A percentile compares a stretch with the other conserved stretches of the same genome.
Evolutionary conservation across 2,797 vertebrate genomes (phyloP).

Genomic region (Rhynchonycteris naso): DNA sequence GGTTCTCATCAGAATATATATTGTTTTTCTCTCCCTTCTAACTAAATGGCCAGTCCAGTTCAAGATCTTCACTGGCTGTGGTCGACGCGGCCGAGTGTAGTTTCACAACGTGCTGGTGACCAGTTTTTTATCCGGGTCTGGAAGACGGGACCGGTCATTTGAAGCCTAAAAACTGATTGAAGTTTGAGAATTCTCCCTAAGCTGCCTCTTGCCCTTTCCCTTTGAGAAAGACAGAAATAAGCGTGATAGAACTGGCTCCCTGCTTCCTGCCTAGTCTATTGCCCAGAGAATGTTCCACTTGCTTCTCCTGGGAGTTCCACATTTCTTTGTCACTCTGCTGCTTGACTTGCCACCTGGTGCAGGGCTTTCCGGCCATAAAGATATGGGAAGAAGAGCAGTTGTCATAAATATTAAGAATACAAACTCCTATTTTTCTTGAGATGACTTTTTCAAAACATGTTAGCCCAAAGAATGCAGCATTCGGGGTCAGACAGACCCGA

Average conservation of each 20-base stretch:
- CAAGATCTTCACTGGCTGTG: slow-evolving; percentile 49
- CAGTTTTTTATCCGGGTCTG: not conserved
- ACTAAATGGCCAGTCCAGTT: slow-evolving; percentile 81
- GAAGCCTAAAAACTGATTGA: not conserved
- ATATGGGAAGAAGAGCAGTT: not conserved
- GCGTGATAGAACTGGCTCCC: not conserved
- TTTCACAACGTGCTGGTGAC: not conserved
- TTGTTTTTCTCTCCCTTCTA: slow-evolving; percentile 76
- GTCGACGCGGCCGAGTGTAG: slow-evolving; percentile 35
- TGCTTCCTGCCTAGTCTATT: not conserved
- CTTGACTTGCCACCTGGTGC: not conserved
- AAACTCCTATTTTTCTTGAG: not conserved
- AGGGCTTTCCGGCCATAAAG: not conserved
- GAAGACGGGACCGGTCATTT: not conserved
- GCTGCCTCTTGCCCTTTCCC: not conserved
- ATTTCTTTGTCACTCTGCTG: not conserved
- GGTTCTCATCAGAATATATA: slow-evolving; percentile 80
- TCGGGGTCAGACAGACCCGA: not conserved
- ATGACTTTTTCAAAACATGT: not conserved
- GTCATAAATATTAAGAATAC: not conserved
- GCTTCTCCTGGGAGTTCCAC: not conserved
- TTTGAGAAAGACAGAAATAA: slow-evolving; percentile 54
- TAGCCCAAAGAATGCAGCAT: not conserved
- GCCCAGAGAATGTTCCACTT: not conserved
- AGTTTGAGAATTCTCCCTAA: not conserved